Percentiles rank a stretch among this genome's conserved stretches.
Conservation (phyloP, 2,888 invertebrate species). For the Geophilus truncorum region DNA sequence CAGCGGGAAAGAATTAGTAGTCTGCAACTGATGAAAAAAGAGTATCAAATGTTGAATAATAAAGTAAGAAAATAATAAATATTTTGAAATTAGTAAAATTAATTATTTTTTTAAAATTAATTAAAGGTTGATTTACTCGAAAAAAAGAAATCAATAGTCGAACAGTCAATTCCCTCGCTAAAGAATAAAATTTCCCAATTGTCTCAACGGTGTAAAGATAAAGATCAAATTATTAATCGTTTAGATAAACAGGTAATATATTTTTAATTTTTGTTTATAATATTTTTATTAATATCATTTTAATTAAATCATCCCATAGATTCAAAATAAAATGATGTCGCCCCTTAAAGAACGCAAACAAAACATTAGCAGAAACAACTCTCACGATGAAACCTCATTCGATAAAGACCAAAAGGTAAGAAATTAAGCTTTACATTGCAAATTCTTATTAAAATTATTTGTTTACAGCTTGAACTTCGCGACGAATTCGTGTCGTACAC, state of each 20-base stretch:
- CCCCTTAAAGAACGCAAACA: not conserved
- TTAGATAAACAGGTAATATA: constrained; percentile 28
- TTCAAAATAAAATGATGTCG: not conserved
- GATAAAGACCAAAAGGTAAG: constrained; percentile 2
- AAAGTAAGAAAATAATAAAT: constrained; percentile 23
- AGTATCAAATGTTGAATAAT: constrained; percentile 31
- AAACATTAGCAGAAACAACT: not conserved
- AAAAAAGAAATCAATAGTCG: constrained; percentile 29
- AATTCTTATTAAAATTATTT: not conserved
- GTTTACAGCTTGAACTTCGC: not conserved
- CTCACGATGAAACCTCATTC: not conserved
- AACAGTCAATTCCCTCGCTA: constrained; percentile 29
- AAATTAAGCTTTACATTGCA: not conserved
- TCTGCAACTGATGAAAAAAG: constrained; percentile 34
- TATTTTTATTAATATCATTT: not conserved
- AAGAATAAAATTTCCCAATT: constrained; percentile 30
- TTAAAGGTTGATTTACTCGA: constrained; percentile 31
- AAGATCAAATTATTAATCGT: constrained; percentile 31
- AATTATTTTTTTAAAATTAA: constrained; percentile 1
- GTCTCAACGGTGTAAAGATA: constrained; percentile 33
- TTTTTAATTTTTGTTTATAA: not conserved
- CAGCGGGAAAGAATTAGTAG: constrained; percentile 36
- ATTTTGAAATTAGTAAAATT: not conserved
- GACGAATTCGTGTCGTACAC: not conserved
- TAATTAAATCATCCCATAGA: not conserved